phyloP scores from a whole-genome alignment of 2,113 vertebrate species.

The Laticauda laticaudata region DNA sequence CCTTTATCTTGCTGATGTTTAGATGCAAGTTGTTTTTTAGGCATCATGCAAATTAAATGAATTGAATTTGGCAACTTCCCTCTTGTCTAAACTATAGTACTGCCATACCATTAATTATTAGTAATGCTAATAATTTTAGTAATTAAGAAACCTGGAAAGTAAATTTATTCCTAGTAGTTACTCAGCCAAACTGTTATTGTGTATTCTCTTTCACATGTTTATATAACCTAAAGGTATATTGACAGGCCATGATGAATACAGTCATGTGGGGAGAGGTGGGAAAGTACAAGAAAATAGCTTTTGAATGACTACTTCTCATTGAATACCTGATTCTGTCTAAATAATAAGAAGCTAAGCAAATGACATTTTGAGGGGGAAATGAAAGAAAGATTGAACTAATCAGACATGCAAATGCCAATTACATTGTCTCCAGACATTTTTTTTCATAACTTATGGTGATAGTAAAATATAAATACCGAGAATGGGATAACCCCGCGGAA shows the following conservation, averaged over 20 bases:
- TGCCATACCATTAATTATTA: background rate
- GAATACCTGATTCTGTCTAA: background rate
- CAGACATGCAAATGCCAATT: background rate
- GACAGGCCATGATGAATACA: background rate
- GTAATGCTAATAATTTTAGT: background rate
- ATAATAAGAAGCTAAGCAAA: slow-evolving; percentile 3
- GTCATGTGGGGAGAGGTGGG: background rate
- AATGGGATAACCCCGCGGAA: background rate
- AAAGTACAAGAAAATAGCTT: background rate
- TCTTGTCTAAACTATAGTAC: background rate
- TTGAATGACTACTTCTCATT: background rate
- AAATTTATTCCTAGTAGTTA: background rate
- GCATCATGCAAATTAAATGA: background rate
- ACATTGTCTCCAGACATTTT: background rate
- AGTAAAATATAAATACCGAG: background rate
- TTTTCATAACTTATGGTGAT: background rate
- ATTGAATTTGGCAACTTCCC: background rate
- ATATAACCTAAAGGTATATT: background rate
- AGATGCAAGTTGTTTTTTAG: no score
- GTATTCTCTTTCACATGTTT: background rate
- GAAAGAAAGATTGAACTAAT: slow-evolving; percentile 24
- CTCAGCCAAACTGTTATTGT: background rate
- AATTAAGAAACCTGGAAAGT: background rate
- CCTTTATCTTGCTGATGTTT: no score
- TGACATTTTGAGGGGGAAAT: background rate